Conservation (phyloP, 2,113 vertebrate species). For the western clawed frog (Xenopus tropicalis) region UCB_Xtro_10.0 CM004445.2:23947001-23947500, state of each 20-base stretch:
- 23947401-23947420: slow-evolving; percentile 25
- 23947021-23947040: no score
- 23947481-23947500: no score
- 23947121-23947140: slow-evolving; percentile 3
- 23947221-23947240: slow-evolving; percentile 6
- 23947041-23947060: no score
- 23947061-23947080: no score
- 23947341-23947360: not conserved
- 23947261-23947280: slow-evolving; percentile 7
- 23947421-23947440: slow-evolving; percentile 11
- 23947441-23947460: not conserved
- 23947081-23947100: no score
- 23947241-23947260: slow-evolving; percentile 10
- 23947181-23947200: slow-evolving; percentile 30
- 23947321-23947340: slow-evolving; percentile 10
- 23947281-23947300: slow-evolving; percentile 24
- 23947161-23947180: slow-evolving; percentile 12
- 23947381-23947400: slow-evolving; percentile 24
- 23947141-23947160: slow-evolving; percentile 16
- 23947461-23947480: not conserved
- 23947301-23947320: slow-evolving; percentile 1
- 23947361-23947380: slow-evolving; percentile 14
- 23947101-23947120: not conserved
- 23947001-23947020: no score
- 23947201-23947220: slow-evolving; percentile 38